A percentile compares a stretch with the other conserved stretches of the same genome.
Evolutionary conservation across 2,888 invertebrate species (phyloP).

Genomic region (Plagodis dolabraria): DNA sequence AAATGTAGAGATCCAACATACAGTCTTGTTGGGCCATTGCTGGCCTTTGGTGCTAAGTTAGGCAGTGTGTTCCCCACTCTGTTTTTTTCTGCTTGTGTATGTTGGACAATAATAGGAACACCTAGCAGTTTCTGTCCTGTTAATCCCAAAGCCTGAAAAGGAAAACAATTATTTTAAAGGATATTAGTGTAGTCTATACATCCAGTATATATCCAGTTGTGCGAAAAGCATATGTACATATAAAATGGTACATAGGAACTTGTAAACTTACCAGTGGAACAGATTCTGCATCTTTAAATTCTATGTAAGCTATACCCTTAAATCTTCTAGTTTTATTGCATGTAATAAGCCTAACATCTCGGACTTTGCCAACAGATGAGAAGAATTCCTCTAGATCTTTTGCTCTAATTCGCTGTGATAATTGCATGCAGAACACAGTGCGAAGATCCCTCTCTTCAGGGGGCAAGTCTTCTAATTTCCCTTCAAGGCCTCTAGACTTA

Average conservation of each 20-base stretch:
- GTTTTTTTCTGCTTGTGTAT: constrained; percentile 98
- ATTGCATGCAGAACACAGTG: constrained; percentile 99
- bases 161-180: not conserved
- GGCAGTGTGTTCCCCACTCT: constrained; percentile 94
- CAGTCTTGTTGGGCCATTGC: constrained; percentile 97
- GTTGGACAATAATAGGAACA: constrained; percentile 98
- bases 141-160: constrained; percentile 93
- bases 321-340: constrained; percentile 99
- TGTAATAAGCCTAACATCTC: constrained; percentile 98
- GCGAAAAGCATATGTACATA: too few species aligned
- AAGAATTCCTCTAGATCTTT: constrained; percentile 99
- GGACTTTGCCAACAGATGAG: constrained; percentile 98
- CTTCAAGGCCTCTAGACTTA: constrained; percentile 82
- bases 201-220: too few species aligned
- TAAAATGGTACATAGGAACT: not conserved
- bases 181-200: not conserved
- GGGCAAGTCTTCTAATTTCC: constrained; percentile 90
- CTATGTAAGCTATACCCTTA: constrained; percentile 99
- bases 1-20: constrained; percentile 99
- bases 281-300: constrained; percentile 98
- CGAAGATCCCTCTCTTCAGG: constrained; percentile 99
- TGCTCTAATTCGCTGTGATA: constrained; percentile 96
- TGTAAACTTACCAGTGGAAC: constrained; percentile 92
- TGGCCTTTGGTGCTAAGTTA: constrained; percentile 93
- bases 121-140: constrained; percentile 98